These are phyloP conservation scores for Mesembrinibis cayennensis DNA, from an alignment of 2,113 vertebrate genomes.

Conservation along the genomic window DNA sequence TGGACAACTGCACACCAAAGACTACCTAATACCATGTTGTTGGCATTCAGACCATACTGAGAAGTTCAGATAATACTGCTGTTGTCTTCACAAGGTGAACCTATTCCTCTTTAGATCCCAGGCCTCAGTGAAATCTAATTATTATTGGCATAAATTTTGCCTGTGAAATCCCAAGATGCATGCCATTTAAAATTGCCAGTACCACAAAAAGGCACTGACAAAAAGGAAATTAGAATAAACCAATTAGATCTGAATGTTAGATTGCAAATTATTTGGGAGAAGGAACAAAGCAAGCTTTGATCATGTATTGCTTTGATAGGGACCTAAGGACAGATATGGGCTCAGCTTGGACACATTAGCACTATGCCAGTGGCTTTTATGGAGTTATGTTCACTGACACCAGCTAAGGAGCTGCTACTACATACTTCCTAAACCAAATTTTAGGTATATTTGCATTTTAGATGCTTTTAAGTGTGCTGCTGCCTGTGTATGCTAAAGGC, in stretches of 20 bases:
- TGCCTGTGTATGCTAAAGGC: background rate
- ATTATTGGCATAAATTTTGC: conserved; percentile 12
- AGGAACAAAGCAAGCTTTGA: conserved; percentile 56
- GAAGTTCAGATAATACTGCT: background rate
- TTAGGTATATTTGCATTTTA: conserved; percentile 21
- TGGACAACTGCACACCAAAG: background rate
- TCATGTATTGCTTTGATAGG: conserved; percentile 31
- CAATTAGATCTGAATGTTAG: conserved; percentile 22
- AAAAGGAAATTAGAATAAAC: conserved; percentile 29
- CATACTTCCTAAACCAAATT: background rate
- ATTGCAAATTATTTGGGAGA: conserved; percentile 26
- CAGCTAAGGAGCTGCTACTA: background rate
- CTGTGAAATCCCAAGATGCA: background rate
- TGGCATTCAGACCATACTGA: background rate
- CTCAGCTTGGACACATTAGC: background rate
- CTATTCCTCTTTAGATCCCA: background rate
- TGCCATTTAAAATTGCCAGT: conserved; percentile 17
- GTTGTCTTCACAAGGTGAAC: background rate
- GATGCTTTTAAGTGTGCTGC: background rate
- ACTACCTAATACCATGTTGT: background rate
- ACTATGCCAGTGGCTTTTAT: background rate
- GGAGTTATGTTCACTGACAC: background rate
- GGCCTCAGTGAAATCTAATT: background rate
- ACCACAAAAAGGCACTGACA: conserved; percentile 34
- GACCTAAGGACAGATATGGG: background rate